These are phyloP conservation scores for Myxocyprinus asiaticus DNA, from an alignment of 2,113 vertebrate genomes.

Conservation along the genomic window DNA sequence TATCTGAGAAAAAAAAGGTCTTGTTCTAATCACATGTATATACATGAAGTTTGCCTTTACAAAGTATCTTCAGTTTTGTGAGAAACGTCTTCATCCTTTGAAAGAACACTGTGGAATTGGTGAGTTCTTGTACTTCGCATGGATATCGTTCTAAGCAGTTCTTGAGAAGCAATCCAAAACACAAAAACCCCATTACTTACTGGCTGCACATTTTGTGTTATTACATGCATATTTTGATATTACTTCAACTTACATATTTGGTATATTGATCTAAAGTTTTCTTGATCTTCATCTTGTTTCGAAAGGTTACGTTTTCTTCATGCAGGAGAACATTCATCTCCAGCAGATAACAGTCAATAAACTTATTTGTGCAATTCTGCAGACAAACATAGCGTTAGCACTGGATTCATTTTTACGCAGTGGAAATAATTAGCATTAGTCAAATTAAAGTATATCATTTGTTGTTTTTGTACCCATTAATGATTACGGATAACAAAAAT, in stretches of 20 bases:
- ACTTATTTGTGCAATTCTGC: conserved; percentile 48
- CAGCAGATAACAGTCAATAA: conserved; percentile 67
- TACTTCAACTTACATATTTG: neutral
- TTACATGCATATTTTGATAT: no score
- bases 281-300: neutral
- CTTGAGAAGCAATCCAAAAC: conserved; percentile 24
- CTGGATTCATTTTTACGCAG: neutral
- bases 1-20: neutral
- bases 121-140: conserved; percentile 64
- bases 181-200: neutral
- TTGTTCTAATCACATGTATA: neutral
- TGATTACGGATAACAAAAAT: no score
- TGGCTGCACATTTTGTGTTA: neutral
- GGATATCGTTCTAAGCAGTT: conserved; percentile 48
- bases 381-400: conserved; percentile 17
- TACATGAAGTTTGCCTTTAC: no score
- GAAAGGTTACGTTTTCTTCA: conserved; percentile 45
- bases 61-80: neutral
- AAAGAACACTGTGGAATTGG: conserved; percentile 61
- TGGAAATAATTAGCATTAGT: no score
- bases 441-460: no score
- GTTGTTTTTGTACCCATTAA: no score
- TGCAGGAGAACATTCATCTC: conserved; percentile 65
- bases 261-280: fast-evolving
- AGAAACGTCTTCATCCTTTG: conserved; percentile 48